These are phyloP conservation scores for Chalcosyrphus nemorum DNA, from an alignment of 2,888 invertebrate genomes.

Conservation along the genomic window DNA sequence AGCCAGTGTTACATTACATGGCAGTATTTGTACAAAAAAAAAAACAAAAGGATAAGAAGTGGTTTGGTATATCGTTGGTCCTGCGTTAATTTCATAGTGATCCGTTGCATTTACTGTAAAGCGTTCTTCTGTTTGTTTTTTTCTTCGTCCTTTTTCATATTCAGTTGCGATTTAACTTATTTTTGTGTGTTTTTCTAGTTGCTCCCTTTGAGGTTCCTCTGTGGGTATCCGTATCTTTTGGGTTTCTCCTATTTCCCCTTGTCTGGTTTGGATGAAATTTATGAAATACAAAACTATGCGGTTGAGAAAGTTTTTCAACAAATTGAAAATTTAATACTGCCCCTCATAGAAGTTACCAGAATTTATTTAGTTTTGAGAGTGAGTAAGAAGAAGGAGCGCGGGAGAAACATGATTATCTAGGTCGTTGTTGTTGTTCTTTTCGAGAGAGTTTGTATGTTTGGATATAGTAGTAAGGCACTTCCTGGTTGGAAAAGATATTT, in stretches of 20 bases:
- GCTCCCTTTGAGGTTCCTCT: not conserved
- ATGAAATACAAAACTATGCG: slow-evolving; percentile 59
- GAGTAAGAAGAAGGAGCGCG: slow-evolving; percentile 5
- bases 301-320: slow-evolving; percentile 57
- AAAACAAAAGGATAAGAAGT: not conserved
- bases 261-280: slow-evolving; percentile 42
- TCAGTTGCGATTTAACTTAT: slow-evolving; percentile 6
- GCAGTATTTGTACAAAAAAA: not conserved
- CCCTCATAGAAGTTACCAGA: slow-evolving; percentile 15
- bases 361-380: slow-evolving; percentile 47
- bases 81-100: slow-evolving; percentile 24
- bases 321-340: slow-evolving; percentile 52
- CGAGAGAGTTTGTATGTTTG: not conserved
- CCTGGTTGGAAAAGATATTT: slow-evolving; percentile 20
- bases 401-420: slow-evolving; percentile 27
- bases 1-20: not conserved
- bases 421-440: slow-evolving; percentile 22
- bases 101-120: slow-evolving; percentile 34
- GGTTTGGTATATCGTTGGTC: slow-evolving; percentile 1
- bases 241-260: slow-evolving; percentile 37
- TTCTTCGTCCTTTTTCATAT: slow-evolving; percentile 16
- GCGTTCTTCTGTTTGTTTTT: not conserved
- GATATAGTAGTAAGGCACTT: not conserved
- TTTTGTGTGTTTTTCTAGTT: not conserved
- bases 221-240: slow-evolving; percentile 27